These are phyloP conservation scores for Mobula birostris DNA, from an alignment of 2,113 vertebrate genomes.

Conservation along the genomic window DNA sequence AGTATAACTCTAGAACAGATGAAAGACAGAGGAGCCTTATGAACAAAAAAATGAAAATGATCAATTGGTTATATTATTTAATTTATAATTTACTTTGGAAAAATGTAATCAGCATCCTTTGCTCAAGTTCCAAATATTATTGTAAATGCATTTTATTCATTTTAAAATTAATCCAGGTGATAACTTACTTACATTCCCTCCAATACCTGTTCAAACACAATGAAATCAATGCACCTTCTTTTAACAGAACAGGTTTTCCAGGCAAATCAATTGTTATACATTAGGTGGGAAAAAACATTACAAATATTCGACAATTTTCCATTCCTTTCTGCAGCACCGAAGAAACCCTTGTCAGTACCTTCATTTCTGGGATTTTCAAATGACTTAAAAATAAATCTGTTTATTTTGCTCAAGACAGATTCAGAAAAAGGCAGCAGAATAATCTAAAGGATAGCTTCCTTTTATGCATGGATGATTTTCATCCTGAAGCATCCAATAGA, in stretches of 20 bases:
- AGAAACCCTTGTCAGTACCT: neutral
- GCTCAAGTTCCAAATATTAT: neutral
- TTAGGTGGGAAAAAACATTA: neutral
- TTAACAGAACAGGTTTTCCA: neutral
- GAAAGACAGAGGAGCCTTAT: neutral
- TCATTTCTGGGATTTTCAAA: neutral
- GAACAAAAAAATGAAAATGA: neutral
- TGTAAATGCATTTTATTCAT: neutral
- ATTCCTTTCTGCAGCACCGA: neutral
- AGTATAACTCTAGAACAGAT: too few species aligned
- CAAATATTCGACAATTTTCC: neutral
- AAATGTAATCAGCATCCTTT: neutral
- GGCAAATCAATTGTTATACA: neutral
- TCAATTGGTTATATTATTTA: too few species aligned
- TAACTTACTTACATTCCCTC: neutral
- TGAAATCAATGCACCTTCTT: neutral
- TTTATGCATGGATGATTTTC: neutral
- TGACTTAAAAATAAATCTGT: neutral
- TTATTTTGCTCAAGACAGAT: neutral
- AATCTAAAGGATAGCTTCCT: neutral
- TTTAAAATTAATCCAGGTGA: neutral
- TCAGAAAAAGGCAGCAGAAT: neutral
- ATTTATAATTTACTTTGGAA: neutral
- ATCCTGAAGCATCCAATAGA: neutral
- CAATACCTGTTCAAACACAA: neutral